These are phyloP conservation scores for Scaptomyza caliginosa DNA, from an alignment of 2,888 invertebrate genomes.

Conservation along the genomic window DNA sequence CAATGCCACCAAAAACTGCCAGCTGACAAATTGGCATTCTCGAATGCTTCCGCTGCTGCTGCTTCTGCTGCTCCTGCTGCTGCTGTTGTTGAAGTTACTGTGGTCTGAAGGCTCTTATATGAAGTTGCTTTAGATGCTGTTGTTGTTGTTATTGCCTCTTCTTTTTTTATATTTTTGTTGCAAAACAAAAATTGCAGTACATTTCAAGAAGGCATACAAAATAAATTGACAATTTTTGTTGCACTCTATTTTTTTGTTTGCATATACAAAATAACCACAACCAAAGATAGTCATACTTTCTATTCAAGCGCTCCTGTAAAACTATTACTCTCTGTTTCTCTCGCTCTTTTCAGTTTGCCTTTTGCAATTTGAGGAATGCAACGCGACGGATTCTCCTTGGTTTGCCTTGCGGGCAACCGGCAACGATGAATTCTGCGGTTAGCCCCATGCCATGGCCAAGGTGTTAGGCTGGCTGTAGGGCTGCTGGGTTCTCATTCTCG, in stretches of 20 bases:
- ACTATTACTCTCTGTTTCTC: conserved; percentile 8
- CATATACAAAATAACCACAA: conserved; percentile 30
- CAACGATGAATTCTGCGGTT: conserved; percentile 72
- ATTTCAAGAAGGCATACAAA: conserved; percentile 72
- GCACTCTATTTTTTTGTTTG: conserved; percentile 44
- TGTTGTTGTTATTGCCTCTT: conserved; percentile 2
- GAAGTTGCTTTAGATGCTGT: not conserved
- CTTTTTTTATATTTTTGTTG: too few species aligned
- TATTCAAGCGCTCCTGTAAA: conserved; percentile 13
- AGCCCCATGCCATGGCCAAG: conserved; percentile 39
- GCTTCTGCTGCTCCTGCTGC: conserved; percentile 29
- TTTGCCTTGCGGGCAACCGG: conserved; percentile 45
- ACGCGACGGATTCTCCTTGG: conserved; percentile 35
- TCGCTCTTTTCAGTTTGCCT: conserved; percentile 21
- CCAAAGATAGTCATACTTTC: conserved; percentile 18
- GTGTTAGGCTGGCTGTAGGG: conserved; percentile 46
- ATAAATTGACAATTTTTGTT: conserved; percentile 72
- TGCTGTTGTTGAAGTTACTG: conserved; percentile 15
- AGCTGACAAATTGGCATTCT: conserved; percentile 79
- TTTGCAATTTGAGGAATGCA: conserved; percentile 62
- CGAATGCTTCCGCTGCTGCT: conserved; percentile 35
- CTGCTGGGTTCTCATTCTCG: conserved; percentile 12
- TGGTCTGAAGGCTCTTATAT: conserved; percentile 22
- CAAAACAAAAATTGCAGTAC: conserved; percentile 58
- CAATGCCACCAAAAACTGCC: conserved; percentile 53